Evolutionary conservation across 2,888 invertebrate genomes (phyloP), one percentile per base, ranked within the genome.

Genomic region (Aromia moschata): DNA sequence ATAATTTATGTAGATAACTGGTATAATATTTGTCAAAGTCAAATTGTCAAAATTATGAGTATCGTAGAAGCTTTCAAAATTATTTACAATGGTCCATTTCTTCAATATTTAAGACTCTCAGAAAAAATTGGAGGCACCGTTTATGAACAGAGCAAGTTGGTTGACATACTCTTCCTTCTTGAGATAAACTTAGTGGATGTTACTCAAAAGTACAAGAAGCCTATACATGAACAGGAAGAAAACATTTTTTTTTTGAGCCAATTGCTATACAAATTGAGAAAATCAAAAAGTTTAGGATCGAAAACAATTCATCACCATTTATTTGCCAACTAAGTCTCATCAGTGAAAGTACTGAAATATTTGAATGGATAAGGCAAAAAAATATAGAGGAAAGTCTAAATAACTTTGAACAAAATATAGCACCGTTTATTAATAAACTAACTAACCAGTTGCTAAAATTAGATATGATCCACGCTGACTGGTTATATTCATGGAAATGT

Each of bases 81-180:
- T 25, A 67, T 70, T 40, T 65, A 64, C 54, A 60, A 84, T 76
- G 90, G 89, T 52, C 87, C 91, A 43, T 84, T 94, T 71, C 84
- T 85, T 69, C 84, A 88, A 62, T 94, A 88, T 79, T 75, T 92
- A 63, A 81, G 85, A 56, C 80, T 89, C 58, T 93, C 93, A 58
- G 82, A 85, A 74, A 85, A 90, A 79, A 91, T 95, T 67, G 92
- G 92, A 25, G 90, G 90, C 15, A 91, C 91, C 83, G 89, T 92
- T 37, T 88, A 88, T 58, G 82, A 86, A 58, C 92, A 94, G 77
- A 89, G 91, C 57, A 85, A 85, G 59, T 84, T 92, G 63, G 93
- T 94, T 46, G 86, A 89, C 70, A 84, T 86, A 58, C 92, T 91
- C 18, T 93, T 95, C 78, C 86, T 89, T 91, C 38, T 64, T 2